phyloP scores from a whole-genome alignment of 2,797 vertebrate species.

The Anguilla marmorata region DNA sequence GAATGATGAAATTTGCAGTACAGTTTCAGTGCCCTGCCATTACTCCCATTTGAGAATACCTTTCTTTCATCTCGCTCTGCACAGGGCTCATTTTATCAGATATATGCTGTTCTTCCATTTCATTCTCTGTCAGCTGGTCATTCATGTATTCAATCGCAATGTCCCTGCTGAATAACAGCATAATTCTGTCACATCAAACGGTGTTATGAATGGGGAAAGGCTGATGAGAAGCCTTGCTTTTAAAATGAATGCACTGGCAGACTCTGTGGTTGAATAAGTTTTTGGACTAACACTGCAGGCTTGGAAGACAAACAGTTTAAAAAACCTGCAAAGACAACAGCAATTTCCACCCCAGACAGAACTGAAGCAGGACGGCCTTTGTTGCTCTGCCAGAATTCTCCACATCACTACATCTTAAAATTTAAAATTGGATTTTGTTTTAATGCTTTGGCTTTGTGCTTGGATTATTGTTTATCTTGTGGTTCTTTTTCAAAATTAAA shows the following conservation, averaged over 20 bases:
- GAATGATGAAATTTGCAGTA: too few species aligned
- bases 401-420: slow-evolving; percentile 4
- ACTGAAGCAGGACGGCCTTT: neutral
- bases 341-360: neutral
- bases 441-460: neutral
- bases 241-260: neutral
- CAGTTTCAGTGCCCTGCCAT: neutral
- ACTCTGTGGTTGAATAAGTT: neutral
- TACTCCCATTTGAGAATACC: neutral
- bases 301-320: neutral
- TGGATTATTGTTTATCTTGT: neutral
- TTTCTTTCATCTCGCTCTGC: neutral
- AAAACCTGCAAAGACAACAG: slow-evolving; percentile 9
- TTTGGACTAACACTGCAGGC: neutral
- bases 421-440: neutral
- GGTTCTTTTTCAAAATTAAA: neutral
- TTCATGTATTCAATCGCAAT: neutral
- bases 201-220: neutral
- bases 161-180: slow-evolving; percentile 1
- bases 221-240: neutral
- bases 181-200: neutral
- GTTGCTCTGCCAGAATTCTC: neutral
- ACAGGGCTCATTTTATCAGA: neutral
- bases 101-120: neutral
- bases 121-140: neutral